phyloP scores from a whole-genome alignment of 2,888 invertebrate genomes.

The Andrena chrysosceles region DNA sequence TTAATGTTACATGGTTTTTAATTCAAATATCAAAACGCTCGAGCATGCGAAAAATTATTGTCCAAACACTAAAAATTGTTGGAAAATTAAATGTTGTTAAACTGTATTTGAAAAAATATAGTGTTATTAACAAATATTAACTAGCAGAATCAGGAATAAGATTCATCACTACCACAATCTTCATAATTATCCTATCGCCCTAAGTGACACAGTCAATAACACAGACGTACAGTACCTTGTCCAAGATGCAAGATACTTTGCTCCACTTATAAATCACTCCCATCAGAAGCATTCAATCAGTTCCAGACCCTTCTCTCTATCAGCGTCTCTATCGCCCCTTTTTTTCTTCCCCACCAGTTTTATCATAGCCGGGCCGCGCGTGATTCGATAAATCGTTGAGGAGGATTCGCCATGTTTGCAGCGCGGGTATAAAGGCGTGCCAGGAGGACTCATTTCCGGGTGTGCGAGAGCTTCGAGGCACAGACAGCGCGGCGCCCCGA shows the following conservation, averaged over 20 bases:
- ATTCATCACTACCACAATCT: too few species aligned
- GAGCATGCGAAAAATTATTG: too few species aligned
- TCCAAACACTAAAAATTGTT: too few species aligned
- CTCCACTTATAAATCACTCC: not conserved
- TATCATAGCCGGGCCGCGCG: constrained; percentile 5
- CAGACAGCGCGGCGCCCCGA: constrained; percentile 30
- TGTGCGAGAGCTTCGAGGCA: constrained; percentile 56
- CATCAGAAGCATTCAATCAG: constrained; percentile 41
- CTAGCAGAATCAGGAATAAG: too few species aligned
- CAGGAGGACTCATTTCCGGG: constrained; percentile 50
- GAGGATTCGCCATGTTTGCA: constrained; percentile 23
- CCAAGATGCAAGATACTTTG: not conserved
- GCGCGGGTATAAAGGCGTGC: constrained; percentile 32
- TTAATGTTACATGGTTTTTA: too few species aligned
- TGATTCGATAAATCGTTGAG: constrained; percentile 57
- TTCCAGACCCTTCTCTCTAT: constrained; percentile 20
- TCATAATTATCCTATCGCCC: too few species aligned
- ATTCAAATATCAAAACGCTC: too few species aligned
- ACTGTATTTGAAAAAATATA: too few species aligned
- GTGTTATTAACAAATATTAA: too few species aligned
- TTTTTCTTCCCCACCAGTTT: constrained; percentile 14
- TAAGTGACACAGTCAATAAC: not conserved
- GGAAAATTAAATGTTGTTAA: too few species aligned
- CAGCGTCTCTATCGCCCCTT: not conserved
- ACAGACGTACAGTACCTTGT: not conserved